Conservation (phyloP, 2,888 invertebrate genomes). For the Thyatira batis region DNA sequence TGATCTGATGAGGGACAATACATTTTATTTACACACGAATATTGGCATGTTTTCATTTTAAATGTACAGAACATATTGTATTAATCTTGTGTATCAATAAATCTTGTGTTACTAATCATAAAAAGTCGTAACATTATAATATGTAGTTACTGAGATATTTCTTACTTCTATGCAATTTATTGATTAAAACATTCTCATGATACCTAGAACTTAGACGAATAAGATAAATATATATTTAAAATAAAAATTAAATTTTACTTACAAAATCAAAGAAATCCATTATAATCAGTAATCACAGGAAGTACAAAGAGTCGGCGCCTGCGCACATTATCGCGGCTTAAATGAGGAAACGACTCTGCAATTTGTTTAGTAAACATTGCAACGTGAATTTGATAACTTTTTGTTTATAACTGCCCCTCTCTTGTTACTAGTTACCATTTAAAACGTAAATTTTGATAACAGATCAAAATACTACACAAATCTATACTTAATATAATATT, state of each 20-base stretch:
- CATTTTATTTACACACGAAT: neutral
- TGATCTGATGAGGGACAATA: conserved; percentile 37
- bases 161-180: too few relatives aligned
- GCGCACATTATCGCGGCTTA: conserved; percentile 26
- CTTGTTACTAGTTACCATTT: neutral
- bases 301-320: conserved; percentile 6
- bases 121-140: too few relatives aligned
- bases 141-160: too few relatives aligned
- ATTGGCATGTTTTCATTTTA: neutral
- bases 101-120: too few relatives aligned
- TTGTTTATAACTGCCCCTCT: neutral
- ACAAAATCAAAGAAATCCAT: conserved; percentile 41
- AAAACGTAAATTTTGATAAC: too few relatives aligned
- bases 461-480: too few relatives aligned
- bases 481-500: too few relatives aligned
- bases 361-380: conserved; percentile 39
- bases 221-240: too few relatives aligned
- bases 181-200: too few relatives aligned
- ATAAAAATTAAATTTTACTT: conserved; percentile 17
- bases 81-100: too few relatives aligned
- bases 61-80: too few relatives aligned
- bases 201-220: too few relatives aligned
- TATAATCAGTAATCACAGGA: conserved; percentile 9
- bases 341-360: conserved; percentile 23
- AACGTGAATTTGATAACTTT: neutral